Base-by-base conservation (phyloP, 2,113 vertebrate species). In the Vimba vimba region DNA sequence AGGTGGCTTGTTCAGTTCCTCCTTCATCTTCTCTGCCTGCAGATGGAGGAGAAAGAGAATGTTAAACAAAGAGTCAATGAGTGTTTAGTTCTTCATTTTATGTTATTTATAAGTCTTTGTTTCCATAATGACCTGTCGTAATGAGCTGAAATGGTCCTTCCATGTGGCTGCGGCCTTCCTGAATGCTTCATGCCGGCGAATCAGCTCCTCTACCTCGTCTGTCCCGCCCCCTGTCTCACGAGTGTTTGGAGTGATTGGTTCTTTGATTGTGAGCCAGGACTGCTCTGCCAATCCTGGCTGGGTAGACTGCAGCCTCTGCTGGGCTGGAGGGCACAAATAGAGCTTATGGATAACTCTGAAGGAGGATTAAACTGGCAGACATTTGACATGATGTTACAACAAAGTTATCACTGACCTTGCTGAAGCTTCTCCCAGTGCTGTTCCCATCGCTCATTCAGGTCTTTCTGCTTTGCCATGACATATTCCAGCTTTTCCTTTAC, bases 131-230 rank as follows among this genome's bases (percentile, higher is more conserved):
- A 98, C 96, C 91, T 97, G 97, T 87, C 96, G 95, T 86, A 97
- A 96, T 0, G 96, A 95, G 9, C 94, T 94, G 92, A 98, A 97
- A 55, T 97, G 96, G 87, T 97, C 97, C 90, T 97, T 97, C 97
- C 97, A 97, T 79, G 96, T 95, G 55, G 95, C 94, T 0, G 96
- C 97, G 0, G 96, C 95, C 89, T 98, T 98, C 90, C 97, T 96
- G 88, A 98, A 98, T 86, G 96, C 97, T 89, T 98, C 96, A 0
- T 98, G 97, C 57, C 97, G 94, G 90, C 97, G 97, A 94, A 98
- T 97, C 93, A 98, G 96, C 91, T 95, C 96, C 91, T 98, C 97
- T 4, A 97, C 97, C 89, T 98, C 97, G 0, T 97, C 97, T 2
- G 95, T 95, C 1, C 96, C 96, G 86, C 93, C 89, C 12, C 93